Base-by-base conservation (phyloP, 2,113 vertebrate species). In the Aldabrachelys gigantea region DNA sequence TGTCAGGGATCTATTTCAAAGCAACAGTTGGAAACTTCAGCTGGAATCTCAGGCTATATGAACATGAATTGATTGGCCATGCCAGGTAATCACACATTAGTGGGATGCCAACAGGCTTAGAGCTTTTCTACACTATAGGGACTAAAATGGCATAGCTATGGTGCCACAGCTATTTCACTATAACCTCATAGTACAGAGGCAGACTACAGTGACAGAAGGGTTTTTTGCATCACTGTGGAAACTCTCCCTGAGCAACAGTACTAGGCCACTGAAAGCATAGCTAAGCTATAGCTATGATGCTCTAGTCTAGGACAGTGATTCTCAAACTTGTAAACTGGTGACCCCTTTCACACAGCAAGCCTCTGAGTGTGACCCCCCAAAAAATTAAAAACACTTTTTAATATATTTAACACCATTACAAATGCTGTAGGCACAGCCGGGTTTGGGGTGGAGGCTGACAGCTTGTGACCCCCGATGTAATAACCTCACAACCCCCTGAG, bases 1-100 rank as follows among this genome's bases (percentile, higher is more conserved):
- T 65, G 84, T 79, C 83, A 89, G 50, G 53, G 86, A 79, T 75
- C 79, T 75, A n/a, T 80, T 96, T 85, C 95, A 96, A 93, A 95
- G 87, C 56, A 72, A 49, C 0, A 27, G 14, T 87, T 93, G 85
- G 22, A 82, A 90, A 76, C 31, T 6, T 78, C 75, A 44, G 75
- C 38, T 27, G 13, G 41, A 78, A 78, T 47, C 59, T 62, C 9
- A 17, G 65, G 49, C 47, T 47, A 9, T 22, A 38, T 27, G 41
- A 12, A 44, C 22, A 47, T 13, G 6, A 27, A 24, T 25, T 78
- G 41, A 78, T 78, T 2, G 6, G 24, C 24, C 11, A 47, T 78
- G 41, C 16, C 47, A 31, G 17, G 9, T 35, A 80, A 80, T n/a
- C 50, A 22, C 31, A 62, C 29, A 38, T n/a, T 65, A 52, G 29